Conservation (phyloP, 2,797 vertebrate genomes). For the Cryptoblepharus egeriae region DNA sequence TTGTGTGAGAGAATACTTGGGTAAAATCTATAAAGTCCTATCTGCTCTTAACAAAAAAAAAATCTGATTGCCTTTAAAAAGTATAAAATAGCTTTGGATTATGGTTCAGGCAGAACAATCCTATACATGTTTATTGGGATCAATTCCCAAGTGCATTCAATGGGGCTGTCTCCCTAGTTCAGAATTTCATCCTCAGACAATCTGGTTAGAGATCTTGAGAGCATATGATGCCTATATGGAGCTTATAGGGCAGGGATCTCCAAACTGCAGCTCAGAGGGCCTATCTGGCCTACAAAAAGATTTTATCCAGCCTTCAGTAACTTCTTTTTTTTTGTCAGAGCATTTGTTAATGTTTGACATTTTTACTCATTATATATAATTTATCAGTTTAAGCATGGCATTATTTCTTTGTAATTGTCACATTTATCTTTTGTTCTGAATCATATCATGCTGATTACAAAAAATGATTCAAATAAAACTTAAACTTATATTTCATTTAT, state of each 20-base stretch:
- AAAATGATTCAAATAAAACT: too few relatives aligned
- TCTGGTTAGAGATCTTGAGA: not conserved
- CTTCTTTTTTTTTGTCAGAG: too few relatives aligned
- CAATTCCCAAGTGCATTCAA: not conserved
- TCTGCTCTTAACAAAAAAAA: constrained; percentile 24
- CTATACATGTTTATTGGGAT: not conserved
- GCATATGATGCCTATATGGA: not conserved
- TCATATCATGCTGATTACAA: too few relatives aligned
- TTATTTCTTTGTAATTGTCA: too few relatives aligned
- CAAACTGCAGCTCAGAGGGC: too few relatives aligned
- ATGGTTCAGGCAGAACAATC: not conserved
- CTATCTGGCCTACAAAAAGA: too few relatives aligned
- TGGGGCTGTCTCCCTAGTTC: not conserved
- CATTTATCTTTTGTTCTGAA: too few relatives aligned
- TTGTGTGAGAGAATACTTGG: constrained; percentile 7
- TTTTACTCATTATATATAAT: too few relatives aligned
- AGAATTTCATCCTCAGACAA: not conserved
- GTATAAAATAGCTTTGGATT: constrained; percentile 2
- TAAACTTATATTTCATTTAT: too few relatives aligned
- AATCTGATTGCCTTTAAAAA: not conserved
- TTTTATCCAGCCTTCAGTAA: too few relatives aligned
- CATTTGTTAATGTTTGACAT: too few relatives aligned
- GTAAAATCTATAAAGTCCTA: constrained; percentile 1
- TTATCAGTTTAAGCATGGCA: too few relatives aligned
- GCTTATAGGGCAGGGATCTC: not conserved